phyloP scores from a whole-genome alignment of 37 sponge, comb jelly and placozoan species.

The Halisarca cf. caerulea region DNA sequence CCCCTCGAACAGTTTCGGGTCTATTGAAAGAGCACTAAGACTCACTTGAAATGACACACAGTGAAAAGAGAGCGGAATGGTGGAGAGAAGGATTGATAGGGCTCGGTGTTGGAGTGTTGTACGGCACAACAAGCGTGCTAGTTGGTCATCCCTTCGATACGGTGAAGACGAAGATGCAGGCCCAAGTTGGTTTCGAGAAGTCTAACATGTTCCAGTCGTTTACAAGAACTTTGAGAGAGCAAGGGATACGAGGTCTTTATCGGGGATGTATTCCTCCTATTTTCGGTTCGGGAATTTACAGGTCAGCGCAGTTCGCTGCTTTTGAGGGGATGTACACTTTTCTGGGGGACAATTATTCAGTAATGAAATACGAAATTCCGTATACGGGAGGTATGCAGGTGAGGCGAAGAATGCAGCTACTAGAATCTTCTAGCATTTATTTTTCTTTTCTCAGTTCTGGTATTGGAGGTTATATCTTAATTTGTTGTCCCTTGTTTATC shows the following conservation, averaged over 20 bases:
- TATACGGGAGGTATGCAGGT: conserved; percentile 77
- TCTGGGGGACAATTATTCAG: conserved; percentile 39
- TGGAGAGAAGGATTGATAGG: conserved; percentile 89
- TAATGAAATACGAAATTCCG: conserved; percentile 62
- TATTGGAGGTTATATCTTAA: no score
- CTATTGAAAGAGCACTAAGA: no score
- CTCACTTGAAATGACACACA: conserved; percentile 99
- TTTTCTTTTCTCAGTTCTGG: no score
- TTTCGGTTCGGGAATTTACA: conserved; percentile 93
- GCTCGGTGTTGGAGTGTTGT: conserved; percentile 91
- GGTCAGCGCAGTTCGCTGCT: conserved; percentile 96
- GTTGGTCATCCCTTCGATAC: conserved; percentile 99
- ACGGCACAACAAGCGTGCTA: conserved; percentile 95
- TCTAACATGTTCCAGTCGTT: conserved; percentile 81
- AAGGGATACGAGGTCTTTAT: conserved; percentile 89
- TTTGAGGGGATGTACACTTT: conserved; percentile 89
- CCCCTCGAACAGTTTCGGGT: no score
- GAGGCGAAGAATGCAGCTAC: no score
- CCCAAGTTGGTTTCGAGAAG: conserved; percentile 90
- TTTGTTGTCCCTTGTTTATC: no score
- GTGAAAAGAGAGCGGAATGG: conserved; percentile 86
- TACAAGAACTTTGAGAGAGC: conserved; percentile 67
- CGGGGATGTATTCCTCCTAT: conserved; percentile 91
- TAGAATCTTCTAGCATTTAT: no score
- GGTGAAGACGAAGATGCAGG: conserved; percentile 99